Base-by-base conservation (phyloP, 2,888 invertebrate genomes). In the Oeneis ivallda region DNA sequence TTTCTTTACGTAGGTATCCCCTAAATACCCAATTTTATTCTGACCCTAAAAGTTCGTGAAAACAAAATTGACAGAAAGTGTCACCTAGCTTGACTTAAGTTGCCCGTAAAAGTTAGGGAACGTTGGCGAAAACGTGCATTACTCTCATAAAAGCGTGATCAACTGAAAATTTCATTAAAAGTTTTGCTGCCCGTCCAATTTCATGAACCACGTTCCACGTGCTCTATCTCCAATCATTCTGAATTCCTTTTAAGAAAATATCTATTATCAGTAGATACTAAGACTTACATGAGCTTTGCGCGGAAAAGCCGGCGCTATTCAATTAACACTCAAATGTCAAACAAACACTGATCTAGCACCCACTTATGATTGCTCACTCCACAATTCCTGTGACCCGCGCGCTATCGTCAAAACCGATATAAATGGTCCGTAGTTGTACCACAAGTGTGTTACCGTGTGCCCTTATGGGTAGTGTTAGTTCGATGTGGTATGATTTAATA, bases 281-380 rank as follows among this genome's bases (percentile, higher is more conserved):
- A n/a, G 41, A 69, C 67, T 64, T 62, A 69, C 69, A 54, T 64
- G 45, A 50, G 45, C 47, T 53, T 53, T 45, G 15, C 45, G 43
- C 45, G 15, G n/a, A 57, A 64, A 67, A 43, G 54, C 62, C 65
- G 57, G 54, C 43, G 58, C 37, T 45, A 9, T 63, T 60, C 72
- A 17, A 49, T 43, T 71, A 70, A 53, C 76, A 77, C 75, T 71
- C 70, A 72, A 79, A 77, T 78, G 76, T 79, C 77, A 78, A 79
- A 81, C 74, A 77, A 79, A 76, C 83, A 79, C 78, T 75, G 68
- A 71, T 70, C 65, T 73, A 73, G 72, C 83, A 85, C 85, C 70
- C 83, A 84, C 84, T 77, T 76, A 74, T 69, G 66, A 73, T 72
- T 71, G 70, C 71, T 73, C 76, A 76, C 78, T 71, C 62, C 66